These are phyloP conservation scores for Lepeophtheirus nordmannii DNA, from an alignment of 2,888 invertebrate species.

Conservation along the genomic window DNA sequence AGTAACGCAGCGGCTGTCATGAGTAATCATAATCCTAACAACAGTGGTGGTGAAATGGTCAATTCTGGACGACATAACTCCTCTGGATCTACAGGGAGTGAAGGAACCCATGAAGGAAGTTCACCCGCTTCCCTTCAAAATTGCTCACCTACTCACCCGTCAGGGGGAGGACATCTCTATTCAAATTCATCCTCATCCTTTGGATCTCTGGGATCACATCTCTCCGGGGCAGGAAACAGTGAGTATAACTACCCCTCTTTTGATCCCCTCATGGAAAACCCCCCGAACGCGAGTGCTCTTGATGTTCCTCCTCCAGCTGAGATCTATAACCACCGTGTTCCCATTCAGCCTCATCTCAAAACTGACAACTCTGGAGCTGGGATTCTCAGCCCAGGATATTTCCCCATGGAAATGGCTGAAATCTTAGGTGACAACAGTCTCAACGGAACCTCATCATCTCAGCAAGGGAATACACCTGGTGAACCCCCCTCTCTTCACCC, in stretches of 20 bases:
- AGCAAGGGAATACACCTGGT: not conserved
- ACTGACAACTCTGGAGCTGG: not conserved
- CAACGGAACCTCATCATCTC: not conserved
- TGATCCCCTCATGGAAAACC: slow-evolving; percentile 24
- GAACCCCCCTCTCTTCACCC: not conserved
- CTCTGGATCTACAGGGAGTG: slow-evolving; percentile 14
- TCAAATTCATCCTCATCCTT: not conserved
- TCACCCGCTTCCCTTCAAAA: slow-evolving; percentile 18
- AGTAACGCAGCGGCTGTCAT: too few relatives aligned
- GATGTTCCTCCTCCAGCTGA: slow-evolving; percentile 21
- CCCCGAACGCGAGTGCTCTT: slow-evolving; percentile 19
- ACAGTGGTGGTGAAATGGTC: not conserved
- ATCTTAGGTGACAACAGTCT: slow-evolving; percentile 8
- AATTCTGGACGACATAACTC: slow-evolving; percentile 15
- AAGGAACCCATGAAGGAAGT: slow-evolving; percentile 17
- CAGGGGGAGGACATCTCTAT: not conserved
- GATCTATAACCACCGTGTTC: not conserved
- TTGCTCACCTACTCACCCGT: not conserved
- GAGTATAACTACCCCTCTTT: slow-evolving; percentile 11
- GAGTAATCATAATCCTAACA: not conserved
- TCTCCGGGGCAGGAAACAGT: not conserved
- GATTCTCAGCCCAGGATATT: not conserved
- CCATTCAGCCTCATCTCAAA: not conserved
- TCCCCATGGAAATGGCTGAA: slow-evolving; percentile 13
- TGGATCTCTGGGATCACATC: not conserved